These are phyloP conservation scores for Acrocera orbiculus DNA, from an alignment of 2,888 invertebrate species.

Conservation along the genomic window DNA sequence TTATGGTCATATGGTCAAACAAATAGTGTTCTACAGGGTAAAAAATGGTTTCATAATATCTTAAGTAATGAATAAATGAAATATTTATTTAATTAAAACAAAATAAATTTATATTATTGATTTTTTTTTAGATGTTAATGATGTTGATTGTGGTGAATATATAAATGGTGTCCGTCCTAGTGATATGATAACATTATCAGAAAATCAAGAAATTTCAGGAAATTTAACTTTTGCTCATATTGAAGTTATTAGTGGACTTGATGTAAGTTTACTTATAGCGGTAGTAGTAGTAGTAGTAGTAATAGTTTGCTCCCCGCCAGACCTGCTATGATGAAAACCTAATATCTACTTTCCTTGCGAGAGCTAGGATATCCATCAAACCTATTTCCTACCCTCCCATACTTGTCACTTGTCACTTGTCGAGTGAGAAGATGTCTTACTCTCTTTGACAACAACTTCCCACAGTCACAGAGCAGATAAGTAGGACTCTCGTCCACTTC, in stretches of 20 bases:
- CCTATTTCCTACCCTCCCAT: background rate
- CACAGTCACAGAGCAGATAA: too few species aligned
- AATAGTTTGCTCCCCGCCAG: too few species aligned
- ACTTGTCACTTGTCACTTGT: background rate
- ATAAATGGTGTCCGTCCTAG: slow-evolving; percentile 33
- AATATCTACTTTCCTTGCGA: too few species aligned
- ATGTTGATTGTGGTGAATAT: slow-evolving; percentile 25
- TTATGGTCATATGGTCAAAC: slow-evolving; percentile 25
- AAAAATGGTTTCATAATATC: slow-evolving; percentile 32
- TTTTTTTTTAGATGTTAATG: slow-evolving; percentile 16
- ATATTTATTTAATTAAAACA: background rate
- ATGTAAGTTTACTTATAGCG: slow-evolving; percentile 29
- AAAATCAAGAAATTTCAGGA: slow-evolving; percentile 29
- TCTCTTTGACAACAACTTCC: background rate
- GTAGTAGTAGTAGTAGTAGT: background rate
- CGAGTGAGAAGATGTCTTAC: too few species aligned
- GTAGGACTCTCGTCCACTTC: too few species aligned
- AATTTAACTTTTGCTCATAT: slow-evolving; percentile 36
- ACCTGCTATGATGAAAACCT: too few species aligned
- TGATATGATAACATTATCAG: slow-evolving; percentile 32
- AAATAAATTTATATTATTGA: background rate
- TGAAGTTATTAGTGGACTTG: slow-evolving; percentile 32
- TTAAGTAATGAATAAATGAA: slow-evolving; percentile 19
- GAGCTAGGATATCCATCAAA: too few species aligned
- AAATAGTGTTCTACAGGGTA: slow-evolving; percentile 27